Base-by-base conservation (phyloP, 2,888 invertebrate species). In the Allolobophora icterica region DNA sequence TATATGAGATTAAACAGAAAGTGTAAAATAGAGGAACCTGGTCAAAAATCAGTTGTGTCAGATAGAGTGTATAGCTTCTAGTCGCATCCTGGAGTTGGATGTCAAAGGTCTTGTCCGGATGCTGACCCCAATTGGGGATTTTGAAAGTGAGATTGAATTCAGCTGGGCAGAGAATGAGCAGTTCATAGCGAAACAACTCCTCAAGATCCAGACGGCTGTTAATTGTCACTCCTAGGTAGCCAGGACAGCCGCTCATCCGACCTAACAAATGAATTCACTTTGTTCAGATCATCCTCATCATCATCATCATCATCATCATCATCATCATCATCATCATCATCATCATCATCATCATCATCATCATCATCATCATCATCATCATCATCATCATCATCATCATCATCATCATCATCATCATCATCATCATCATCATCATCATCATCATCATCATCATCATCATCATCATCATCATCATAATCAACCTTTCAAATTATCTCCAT, bases 111-210 rank as follows among this genome's bases (percentile, higher is more conserved):
- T 92, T 92, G 90, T 92, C 92, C 13, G 84, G 90, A 19, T 91
- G 89, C 24, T 90, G 89, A 84, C 90, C 90, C 71, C 92, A 92
- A 89, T 91, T 93, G 6, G 94, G 93, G 35, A 94, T 91, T 89
- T 93, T 93, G 71, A 94, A 94, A 84, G 93, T 93, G 84, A 94
- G 91, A 40, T 93, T 93, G 92, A 95, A 95, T 33, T 94, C 91
- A n/a, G 93, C 90, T 17, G 94, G 94, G 91, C 94, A 94, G 90
- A 92, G 93, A 91, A 95, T 93, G 24, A 95, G 92, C 84, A 94
- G 92, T 91, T 95, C 95, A 91, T 94, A 94, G n/a, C 93, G 90
- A 40, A 92, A 92, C 15, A 93, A 90, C 91, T 93, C 93, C 45
- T 93, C 93, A n/a, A 91, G 30, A 21, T 92, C 92, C 33, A 90